Conservation (phyloP, 2,888 invertebrate genomes). For the Ametastegia equiseti region DNA sequence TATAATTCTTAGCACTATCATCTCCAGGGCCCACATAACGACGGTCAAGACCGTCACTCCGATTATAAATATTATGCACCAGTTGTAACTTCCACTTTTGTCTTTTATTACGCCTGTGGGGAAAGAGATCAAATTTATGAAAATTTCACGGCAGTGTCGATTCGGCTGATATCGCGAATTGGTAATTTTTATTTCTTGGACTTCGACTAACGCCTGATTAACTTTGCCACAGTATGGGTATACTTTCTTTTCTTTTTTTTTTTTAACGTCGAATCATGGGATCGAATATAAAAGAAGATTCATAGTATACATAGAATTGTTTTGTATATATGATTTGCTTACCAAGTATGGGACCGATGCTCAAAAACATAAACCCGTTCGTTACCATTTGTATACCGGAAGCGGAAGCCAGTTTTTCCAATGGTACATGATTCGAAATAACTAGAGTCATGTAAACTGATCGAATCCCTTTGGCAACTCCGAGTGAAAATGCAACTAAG, state of each 20-base stretch:
- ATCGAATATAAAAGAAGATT: neutral
- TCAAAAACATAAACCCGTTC: constrained; percentile 81
- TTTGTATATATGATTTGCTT: too few relatives aligned
- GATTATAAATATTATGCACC: constrained; percentile 82
- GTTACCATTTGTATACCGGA: constrained; percentile 84
- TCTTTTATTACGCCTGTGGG: constrained; percentile 81
- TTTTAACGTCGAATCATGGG: neutral
- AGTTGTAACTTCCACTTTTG: constrained; percentile 79
- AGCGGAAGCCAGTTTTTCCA: constrained; percentile 83
- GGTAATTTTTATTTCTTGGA: neutral
- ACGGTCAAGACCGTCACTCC: constrained; percentile 80
- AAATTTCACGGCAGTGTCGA: too few relatives aligned
- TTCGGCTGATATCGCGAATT: too few relatives aligned
- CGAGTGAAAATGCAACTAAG: constrained; percentile 79
- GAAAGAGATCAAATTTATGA: constrained; percentile 1
- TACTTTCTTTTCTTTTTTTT: too few relatives aligned
- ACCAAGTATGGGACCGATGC: constrained; percentile 83
- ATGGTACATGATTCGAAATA: constrained; percentile 83
- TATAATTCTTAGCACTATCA: constrained; percentile 49
- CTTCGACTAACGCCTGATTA: neutral
- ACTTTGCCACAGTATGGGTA: neutral
- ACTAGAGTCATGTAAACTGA: constrained; percentile 84
- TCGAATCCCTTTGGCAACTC: constrained; percentile 83
- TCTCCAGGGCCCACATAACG: constrained; percentile 79
- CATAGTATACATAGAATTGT: too few relatives aligned